These are phyloP conservation scores for Saturnia japonica DNA, from an alignment of 2,888 invertebrate species.

Conservation along the genomic window DNA sequence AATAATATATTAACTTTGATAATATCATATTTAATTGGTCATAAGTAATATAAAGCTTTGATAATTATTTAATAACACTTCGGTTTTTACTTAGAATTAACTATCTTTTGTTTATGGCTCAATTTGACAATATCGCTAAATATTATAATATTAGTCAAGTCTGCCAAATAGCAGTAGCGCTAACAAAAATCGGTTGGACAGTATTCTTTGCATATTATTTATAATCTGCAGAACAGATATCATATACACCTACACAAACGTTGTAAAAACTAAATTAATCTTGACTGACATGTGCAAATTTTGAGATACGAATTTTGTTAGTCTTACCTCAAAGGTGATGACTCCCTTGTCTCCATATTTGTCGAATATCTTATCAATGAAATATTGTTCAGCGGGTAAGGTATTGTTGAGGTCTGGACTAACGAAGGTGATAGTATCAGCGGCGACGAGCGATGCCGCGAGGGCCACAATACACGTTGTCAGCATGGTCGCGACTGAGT, in stretches of 20 bases:
- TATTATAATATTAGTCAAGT: slow-evolving; percentile 8
- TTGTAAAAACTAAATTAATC: slow-evolving; percentile 3
- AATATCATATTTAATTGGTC: not conserved
- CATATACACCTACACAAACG: slow-evolving; percentile 7
- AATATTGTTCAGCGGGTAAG: slow-evolving; percentile 69
- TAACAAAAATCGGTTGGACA: not conserved
- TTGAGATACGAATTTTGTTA: not conserved
- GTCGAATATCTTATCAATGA: slow-evolving; percentile 78
- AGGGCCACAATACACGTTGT: slow-evolving; percentile 59
- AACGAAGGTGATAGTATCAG: slow-evolving; percentile 34
- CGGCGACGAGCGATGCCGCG: slow-evolving; percentile 48
- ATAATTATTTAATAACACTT: not conserved
- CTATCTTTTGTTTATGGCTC: not conserved
- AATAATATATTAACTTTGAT: slow-evolving; percentile 11
- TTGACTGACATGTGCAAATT: not conserved
- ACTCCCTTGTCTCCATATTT: slow-evolving; percentile 81
- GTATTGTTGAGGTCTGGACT: slow-evolving; percentile 50
- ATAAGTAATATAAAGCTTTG: not conserved
- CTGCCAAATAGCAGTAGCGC: not conserved
- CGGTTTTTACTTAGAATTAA: not conserved
- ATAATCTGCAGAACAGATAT: slow-evolving; percentile 15
- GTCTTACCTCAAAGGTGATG: slow-evolving; percentile 80
- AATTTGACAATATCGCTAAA: not conserved
- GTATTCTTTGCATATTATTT: slow-evolving; percentile 11
- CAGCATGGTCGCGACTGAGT: slow-evolving; percentile 67